phyloP scores from a whole-genome alignment of 1,140 invertebrate species.

The Aricia agestis region DNA sequence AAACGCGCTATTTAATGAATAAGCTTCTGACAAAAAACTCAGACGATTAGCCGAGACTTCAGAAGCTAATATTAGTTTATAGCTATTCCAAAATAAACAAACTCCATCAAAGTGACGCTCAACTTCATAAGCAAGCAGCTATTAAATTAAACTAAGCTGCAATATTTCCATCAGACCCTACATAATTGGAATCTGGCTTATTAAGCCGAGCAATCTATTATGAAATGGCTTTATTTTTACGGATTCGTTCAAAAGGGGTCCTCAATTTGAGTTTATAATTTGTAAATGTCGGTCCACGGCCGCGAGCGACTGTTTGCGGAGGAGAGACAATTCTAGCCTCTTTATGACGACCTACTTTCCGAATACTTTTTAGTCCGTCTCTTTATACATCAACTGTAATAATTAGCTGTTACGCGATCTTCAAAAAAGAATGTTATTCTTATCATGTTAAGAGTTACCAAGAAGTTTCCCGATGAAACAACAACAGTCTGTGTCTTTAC shows the following conservation, averaged over 20 bases:
- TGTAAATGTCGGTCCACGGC: not conserved
- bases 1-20: too few relatives aligned
- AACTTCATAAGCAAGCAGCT: not conserved
- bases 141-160: conserved; percentile 28
- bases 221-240: not conserved
- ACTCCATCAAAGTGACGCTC: not conserved
- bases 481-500: too few relatives aligned
- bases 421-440: not conserved
- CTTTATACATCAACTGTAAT: not conserved
- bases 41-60: too few relatives aligned
- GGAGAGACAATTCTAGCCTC: not conserved
- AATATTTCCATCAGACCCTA: conserved; percentile 33
- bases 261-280: not conserved
- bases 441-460: too few relatives aligned
- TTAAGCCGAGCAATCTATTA: conserved; percentile 36
- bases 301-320: not conserved
- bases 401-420: not conserved
- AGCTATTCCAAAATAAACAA: not conserved
- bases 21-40: too few relatives aligned
- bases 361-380: not conserved
- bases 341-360: not conserved
- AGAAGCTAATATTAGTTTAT: too few relatives aligned
- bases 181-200: conserved; percentile 40
- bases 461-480: too few relatives aligned
- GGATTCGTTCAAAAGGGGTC: not conserved